Conservation (phyloP, 2,888 invertebrate species). For the Caenorhabditis angaria region DNA sequence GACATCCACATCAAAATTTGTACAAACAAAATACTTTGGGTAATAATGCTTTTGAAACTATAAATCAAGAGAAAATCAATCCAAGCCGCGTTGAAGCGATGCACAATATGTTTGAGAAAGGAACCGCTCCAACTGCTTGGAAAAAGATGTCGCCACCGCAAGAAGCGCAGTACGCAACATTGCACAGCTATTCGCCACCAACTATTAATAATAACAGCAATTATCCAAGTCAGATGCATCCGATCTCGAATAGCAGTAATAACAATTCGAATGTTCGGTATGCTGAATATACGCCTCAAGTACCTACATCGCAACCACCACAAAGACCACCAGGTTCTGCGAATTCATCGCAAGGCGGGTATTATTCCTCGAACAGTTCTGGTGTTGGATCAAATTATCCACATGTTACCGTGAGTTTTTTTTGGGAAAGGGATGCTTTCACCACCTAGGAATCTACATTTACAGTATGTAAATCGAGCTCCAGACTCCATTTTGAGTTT, state of each 20-base stretch:
- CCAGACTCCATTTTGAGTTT: no score
- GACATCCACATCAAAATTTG: no score
- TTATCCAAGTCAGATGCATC: constrained; percentile 21
- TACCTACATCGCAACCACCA: constrained; percentile 50
- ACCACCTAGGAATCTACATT: no score
- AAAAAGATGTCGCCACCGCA: constrained; percentile 37
- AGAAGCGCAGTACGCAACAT: constrained; percentile 32
- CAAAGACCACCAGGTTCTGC: constrained; percentile 57
- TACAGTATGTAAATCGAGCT: no score
- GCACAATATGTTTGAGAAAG: constrained; percentile 68
- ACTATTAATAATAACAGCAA: constrained; percentile 15
- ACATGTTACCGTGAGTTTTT: neutral
- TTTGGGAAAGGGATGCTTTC: no score
- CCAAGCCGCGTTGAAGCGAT: constrained; percentile 69
- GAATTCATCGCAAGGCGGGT: constrained; percentile 64
- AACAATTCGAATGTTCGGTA: constrained; percentile 20
- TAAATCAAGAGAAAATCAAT: constrained; percentile 65
- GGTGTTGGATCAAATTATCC: constrained; percentile 46
- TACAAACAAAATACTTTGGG: constrained; percentile 7
- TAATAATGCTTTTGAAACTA: constrained; percentile 53
- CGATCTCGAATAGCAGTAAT: neutral
- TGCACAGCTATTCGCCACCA: constrained; percentile 32
- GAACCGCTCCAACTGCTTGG: constrained; percentile 41
- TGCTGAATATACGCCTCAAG: constrained; percentile 46
- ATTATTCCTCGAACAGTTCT: constrained; percentile 61